Evolutionary conservation across 2,888 invertebrate genomes (phyloP), one percentile per base, ranked within the genome.

Genomic region (Meandrusa payeni): DNA sequence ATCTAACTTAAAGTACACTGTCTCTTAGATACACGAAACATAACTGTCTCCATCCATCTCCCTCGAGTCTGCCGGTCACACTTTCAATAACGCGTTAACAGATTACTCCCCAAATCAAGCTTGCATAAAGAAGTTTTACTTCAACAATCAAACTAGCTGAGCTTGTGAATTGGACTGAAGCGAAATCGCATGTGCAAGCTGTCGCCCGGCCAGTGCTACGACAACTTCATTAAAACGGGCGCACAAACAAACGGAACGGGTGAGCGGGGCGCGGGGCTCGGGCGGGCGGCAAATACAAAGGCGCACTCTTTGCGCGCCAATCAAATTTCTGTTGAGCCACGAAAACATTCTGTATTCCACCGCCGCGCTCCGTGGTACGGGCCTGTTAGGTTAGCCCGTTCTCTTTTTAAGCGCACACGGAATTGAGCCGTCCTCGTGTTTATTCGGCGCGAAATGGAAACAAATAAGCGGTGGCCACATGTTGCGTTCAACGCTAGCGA

Each of bases 171-270:
- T 36, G 12, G 5, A 19, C 39, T 31, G 33, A 15, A 31, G 15
- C n/a, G 23, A 0, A 4, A 10, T 5, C 9, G 20, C 13, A 38
- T 27, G 26, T 26, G 23, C 12, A 32, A 12, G 32, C 26, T 28
- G 12, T 24, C 43, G 39, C 33, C 34, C 29, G 31, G 41, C 44
- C 20, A 0, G 19, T 33, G 39, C 62, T 69, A 69, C 69, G 68
- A 70, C 69, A 73, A 75, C 72, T 76, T 76, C 73, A 76, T 78
- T 76, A 75, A 69, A 69, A 66, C 51, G 63, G 41, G 40, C 48
- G 59, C 55, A 56, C 68, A 69, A 71, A 71, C 69, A 69, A 64
- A 64, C 64, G 54, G 52, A 47, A 36, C 47, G 48, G n/a, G n/a
- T n/a, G n/a, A n/a, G n/a, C n/a, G n/a, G n/a, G n/a, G n/a, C n/a